Base-by-base conservation (phyloP, 2,797 vertebrate species). In the Otus scops region DNA sequence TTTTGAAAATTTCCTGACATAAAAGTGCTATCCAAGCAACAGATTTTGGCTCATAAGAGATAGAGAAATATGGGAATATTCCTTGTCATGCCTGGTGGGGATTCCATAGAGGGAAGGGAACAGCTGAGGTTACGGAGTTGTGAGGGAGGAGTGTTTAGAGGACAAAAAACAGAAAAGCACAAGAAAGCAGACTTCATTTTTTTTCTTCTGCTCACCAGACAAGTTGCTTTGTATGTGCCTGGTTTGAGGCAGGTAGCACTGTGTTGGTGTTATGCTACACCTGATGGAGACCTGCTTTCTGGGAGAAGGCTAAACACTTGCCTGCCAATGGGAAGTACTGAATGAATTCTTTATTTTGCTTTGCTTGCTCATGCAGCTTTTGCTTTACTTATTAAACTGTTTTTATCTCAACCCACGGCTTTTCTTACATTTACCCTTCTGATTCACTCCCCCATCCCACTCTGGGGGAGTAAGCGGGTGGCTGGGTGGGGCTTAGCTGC, bases 311-410 rank as follows among this genome's bases (percentile, higher is more conserved):
- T 11, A 4, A 47, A 74, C 19, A 21, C 22, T 2, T 41, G 43
- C 23, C 30, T 57, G 61, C 22, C 1, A 0, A 13, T 13, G 27
- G 20, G 13, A 70, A 43, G 34, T 1, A 7, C 13, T 15, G 59
- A 71, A 54, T 34, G 4, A 82, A 32, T 34, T 65, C 64, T 12
- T 57, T 36, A 6, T 9, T 69, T 43, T 63, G 48, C 9, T 32
- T 84, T 39, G 14, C 16, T 61, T 24, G 10, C 0, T 0, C 0
- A 1, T 1, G 4, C 2, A 3, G 41, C 22, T 88, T 84, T 79
- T 60, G 13, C 28, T 74, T 74, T 74, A 45, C 12, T 13, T 50
- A 1, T 43, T 73, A 26, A 73, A 56, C 6, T 21, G 28, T 8
- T 18, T 68, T 73, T 23, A 23, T 39, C 20, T 83, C 13, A 71